A percentile compares a stretch with the other conserved stretches of the same genome.
These are phyloP conservation scores for Seriola rivoliana DNA, from an alignment of 2,113 vertebrate genomes.

Conservation along the genomic window DNA sequence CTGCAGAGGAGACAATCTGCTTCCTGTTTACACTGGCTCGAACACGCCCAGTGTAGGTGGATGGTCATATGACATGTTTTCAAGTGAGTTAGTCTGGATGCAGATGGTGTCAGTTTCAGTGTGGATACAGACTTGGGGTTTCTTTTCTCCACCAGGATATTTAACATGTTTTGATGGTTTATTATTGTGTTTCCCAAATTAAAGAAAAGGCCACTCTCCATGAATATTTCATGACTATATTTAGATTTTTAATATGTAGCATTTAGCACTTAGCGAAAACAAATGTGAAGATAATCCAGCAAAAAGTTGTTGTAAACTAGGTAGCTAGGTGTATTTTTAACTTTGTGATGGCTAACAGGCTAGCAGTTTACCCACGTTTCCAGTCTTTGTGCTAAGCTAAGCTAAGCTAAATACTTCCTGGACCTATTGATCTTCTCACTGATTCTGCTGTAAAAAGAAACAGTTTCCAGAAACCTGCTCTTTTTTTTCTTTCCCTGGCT, in stretches of 20 bases:
- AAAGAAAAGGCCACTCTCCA: too few species aligned
- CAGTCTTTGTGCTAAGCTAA: background rate
- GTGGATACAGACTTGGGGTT: too few species aligned
- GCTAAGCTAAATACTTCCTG: background rate
- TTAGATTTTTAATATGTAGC: background rate
- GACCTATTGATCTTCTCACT: background rate
- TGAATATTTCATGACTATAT: background rate
- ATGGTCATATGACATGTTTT: too few species aligned
- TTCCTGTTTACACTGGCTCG: too few species aligned
- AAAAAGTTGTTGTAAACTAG: background rate
- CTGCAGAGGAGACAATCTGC: too few species aligned
- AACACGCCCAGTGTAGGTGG: too few species aligned
- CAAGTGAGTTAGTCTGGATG: too few species aligned
- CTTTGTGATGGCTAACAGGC: background rate
- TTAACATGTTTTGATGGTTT: too few species aligned
- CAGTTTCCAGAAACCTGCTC: background rate
- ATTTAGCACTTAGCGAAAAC: background rate
- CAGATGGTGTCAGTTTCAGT: too few species aligned
- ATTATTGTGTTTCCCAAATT: too few species aligned
- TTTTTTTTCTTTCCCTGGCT: constrained; percentile 8
- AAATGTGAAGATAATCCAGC: background rate
- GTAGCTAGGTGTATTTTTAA: background rate
- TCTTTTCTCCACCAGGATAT: too few species aligned
- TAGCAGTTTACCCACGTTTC: background rate
- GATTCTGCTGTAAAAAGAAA: background rate